Conservation (phyloP, 92 coral and sea anemone species). For the Epizoanthus stellaris region DNA sequence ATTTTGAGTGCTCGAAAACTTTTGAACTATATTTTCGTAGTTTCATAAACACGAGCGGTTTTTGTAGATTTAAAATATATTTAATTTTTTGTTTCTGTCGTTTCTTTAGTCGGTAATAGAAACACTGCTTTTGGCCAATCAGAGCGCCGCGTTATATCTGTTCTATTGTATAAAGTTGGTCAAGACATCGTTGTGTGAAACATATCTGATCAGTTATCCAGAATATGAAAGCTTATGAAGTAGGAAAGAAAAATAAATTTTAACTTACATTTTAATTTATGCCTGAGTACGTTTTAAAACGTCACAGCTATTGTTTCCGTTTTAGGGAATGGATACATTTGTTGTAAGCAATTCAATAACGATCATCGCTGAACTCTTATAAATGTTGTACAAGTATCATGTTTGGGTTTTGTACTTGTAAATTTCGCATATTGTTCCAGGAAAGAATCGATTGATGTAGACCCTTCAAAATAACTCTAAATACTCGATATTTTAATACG, state of each 20-base stretch:
- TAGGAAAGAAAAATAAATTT: neutral
- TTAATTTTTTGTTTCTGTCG: neutral
- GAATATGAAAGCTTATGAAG: neutral
- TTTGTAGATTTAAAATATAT: neutral
- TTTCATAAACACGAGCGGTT: neutral
- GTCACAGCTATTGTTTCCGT: conserved; percentile 61
- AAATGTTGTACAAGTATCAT: conserved; percentile 15
- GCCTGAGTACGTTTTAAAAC: conserved; percentile 25
- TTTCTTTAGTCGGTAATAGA: neutral
- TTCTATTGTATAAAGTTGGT: conserved; percentile 1
- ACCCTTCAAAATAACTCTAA: too few relatives aligned
- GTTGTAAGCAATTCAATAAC: neutral
- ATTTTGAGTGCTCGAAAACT: neutral
- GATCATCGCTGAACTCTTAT: neutral
- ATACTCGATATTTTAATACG: too few relatives aligned
- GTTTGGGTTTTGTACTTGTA: conserved; percentile 30
- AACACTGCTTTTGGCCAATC: neutral
- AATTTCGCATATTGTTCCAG: neutral
- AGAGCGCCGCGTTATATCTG: too few relatives aligned
- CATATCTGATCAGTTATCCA: neutral
- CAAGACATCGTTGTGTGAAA: conserved; percentile 11
- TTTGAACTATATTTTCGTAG: neutral
- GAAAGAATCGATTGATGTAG: too few relatives aligned
- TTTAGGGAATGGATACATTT: conserved; percentile 66
- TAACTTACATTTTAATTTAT: conserved; percentile 42